These are phyloP conservation scores for Holothuria leucospilota DNA, from an alignment of 53 echinoderm and acorn worm genomes.

Conservation along the genomic window DNA sequence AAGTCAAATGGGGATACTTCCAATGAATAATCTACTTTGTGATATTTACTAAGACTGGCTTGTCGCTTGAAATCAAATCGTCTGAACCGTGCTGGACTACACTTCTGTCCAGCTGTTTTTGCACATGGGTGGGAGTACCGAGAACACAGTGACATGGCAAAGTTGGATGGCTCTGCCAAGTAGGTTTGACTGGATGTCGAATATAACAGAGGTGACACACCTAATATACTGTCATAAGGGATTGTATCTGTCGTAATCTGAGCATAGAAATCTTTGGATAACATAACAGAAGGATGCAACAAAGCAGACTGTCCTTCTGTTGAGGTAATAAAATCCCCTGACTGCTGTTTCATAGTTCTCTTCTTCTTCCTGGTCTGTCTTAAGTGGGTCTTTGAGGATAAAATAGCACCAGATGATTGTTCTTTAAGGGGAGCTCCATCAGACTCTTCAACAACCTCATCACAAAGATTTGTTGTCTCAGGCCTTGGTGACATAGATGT, in stretches of 20 bases:
- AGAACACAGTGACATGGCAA: constrained; percentile 16
- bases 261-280: too few species aligned
- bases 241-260: too few species aligned
- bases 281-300: too few species aligned
- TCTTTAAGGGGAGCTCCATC: too few species aligned
- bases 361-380: constrained; percentile 21
- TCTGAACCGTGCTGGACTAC: background rate
- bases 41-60: constrained; percentile 18
- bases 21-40: constrained; percentile 6
- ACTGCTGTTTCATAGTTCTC: background rate
- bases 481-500: too few species aligned
- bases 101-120: background rate
- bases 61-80: constrained; percentile 31
- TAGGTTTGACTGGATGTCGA: background rate
- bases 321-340: background rate
- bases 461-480: too few species aligned
- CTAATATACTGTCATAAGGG: background rate
- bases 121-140: background rate
- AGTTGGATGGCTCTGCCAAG: constrained; percentile 28
- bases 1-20: constrained; percentile 82
- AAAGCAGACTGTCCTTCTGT: background rate
- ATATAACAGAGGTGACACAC: background rate
- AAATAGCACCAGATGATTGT: too few species aligned
- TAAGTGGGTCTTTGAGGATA: too few species aligned
- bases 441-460: too few species aligned